Conservation (phyloP, 2,888 invertebrate genomes). For the Drosophila helvetica region DNA sequence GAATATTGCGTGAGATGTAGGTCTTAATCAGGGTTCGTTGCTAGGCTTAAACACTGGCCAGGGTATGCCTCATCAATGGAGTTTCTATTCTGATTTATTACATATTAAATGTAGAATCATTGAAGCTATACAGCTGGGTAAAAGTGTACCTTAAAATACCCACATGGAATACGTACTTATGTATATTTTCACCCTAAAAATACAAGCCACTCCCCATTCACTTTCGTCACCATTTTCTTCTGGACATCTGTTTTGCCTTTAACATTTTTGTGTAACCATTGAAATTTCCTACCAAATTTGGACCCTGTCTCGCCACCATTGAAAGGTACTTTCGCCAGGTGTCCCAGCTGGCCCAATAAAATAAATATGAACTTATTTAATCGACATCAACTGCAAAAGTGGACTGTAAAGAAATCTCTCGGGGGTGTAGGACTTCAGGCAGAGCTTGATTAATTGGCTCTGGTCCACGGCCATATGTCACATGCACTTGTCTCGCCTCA, state of each 20-base stretch:
- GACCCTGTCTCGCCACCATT: neutral
- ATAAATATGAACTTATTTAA: conserved; percentile 18
- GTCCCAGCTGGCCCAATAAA: conserved; percentile 23
- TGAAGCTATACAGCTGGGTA: neutral
- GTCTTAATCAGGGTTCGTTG: neutral
- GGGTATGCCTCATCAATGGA: neutral
- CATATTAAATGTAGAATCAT: neutral
- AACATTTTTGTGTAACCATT: neutral
- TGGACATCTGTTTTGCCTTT: neutral
- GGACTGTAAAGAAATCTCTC: neutral
- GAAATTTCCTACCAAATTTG: neutral
- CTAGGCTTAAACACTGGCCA: neutral
- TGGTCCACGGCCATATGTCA: conserved; percentile 21
- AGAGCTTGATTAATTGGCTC: conserved; percentile 23
- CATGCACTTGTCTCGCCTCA: conserved; percentile 19
- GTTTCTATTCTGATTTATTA: neutral
- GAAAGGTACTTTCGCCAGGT: conserved; percentile 5
- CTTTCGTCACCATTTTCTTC: neutral
- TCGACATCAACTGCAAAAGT: neutral
- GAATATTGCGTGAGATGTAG: neutral
- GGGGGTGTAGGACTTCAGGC: conserved; percentile 11
- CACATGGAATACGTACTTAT: too few relatives aligned
- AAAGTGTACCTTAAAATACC: neutral
- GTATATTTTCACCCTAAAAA: neutral
- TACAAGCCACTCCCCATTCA: too few relatives aligned